Evolutionary conservation across 2,797 vertebrate species (phyloP).

Genomic region (Chelon auratus): DNA sequence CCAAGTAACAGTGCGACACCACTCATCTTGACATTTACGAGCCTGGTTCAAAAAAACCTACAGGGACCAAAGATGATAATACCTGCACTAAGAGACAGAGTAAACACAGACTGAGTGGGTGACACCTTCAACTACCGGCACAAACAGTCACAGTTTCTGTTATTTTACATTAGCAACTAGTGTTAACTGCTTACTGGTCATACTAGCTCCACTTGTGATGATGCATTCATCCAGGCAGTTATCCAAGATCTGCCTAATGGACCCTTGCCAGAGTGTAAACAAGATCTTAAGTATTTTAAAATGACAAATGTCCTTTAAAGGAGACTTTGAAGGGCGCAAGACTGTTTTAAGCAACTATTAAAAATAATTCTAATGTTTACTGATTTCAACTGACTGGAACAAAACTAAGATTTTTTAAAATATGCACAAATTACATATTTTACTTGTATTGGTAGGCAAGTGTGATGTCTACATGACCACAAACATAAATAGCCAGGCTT

Average conservation of each 20-base stretch:
- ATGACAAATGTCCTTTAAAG: conserved; percentile 21
- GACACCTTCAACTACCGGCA: conserved; percentile 9
- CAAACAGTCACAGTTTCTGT: background rate
- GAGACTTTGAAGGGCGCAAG: conserved; percentile 8
- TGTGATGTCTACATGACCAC: background rate
- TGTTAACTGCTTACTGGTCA: background rate
- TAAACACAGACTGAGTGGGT: background rate
- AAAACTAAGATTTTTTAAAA: background rate
- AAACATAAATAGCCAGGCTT: conserved; percentile 1
- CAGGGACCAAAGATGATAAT: conserved; percentile 13
- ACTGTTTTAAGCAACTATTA: background rate
- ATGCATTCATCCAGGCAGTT: conserved; percentile 8
- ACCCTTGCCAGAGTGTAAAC: conserved; percentile 27
- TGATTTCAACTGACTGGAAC: background rate
- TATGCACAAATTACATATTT: background rate
- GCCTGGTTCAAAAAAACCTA: conserved; percentile 32
- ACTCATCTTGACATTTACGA: conserved; percentile 66
- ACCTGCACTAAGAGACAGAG: conserved; percentile 17
- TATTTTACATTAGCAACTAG: background rate
- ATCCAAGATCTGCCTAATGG: conserved; percentile 24
- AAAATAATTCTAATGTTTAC: background rate
- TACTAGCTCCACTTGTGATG: background rate
- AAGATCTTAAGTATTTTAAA: conserved; percentile 8
- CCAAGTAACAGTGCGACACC: conserved; percentile 52
- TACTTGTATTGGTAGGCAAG: background rate